phyloP scores from a whole-genome alignment of 2,113 vertebrate genomes.

The Xiphophorus maculatus region DNA sequence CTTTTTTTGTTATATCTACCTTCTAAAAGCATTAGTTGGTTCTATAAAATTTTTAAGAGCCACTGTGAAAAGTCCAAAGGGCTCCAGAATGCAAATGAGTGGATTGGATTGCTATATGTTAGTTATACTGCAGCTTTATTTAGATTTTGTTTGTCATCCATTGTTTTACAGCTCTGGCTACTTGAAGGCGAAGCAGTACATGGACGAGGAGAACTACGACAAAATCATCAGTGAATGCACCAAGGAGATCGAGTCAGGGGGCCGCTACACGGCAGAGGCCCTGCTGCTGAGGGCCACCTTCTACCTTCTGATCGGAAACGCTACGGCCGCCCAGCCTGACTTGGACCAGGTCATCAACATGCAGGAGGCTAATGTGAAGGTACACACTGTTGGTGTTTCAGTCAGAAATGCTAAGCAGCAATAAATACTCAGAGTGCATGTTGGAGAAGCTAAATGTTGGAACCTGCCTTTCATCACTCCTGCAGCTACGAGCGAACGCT shows the following conservation, averaged over 20 bases:
- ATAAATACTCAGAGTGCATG: not conserved
- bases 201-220: slow-evolving; percentile 99
- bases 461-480: not conserved
- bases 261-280: slow-evolving; percentile 92
- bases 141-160: rapidly evolving
- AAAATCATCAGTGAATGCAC: slow-evolving; percentile 99
- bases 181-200: slow-evolving; percentile 97
- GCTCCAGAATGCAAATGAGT: no score
- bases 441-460: no score
- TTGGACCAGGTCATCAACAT: slow-evolving; percentile 95
- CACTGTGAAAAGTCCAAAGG: no score
- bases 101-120: not conserved
- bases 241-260: slow-evolving; percentile 93
- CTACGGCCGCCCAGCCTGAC: slow-evolving; percentile 92
- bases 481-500: slow-evolving; percentile 90
- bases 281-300: slow-evolving; percentile 95
- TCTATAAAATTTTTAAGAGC: no score
- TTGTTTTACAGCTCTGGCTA: slow-evolving; percentile 85
- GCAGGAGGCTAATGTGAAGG: slow-evolving; percentile 95
- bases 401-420: not conserved
- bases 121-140: not conserved
- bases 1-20: no score
- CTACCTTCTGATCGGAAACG: slow-evolving; percentile 96
- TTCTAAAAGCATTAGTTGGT: no score
- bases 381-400: slow-evolving; percentile 51